Percentiles rank a stretch among this genome's conserved stretches.
Evolutionary conservation across 2,797 vertebrate genomes (phyloP).

Genomic region (Nothura maculosa): DNA sequence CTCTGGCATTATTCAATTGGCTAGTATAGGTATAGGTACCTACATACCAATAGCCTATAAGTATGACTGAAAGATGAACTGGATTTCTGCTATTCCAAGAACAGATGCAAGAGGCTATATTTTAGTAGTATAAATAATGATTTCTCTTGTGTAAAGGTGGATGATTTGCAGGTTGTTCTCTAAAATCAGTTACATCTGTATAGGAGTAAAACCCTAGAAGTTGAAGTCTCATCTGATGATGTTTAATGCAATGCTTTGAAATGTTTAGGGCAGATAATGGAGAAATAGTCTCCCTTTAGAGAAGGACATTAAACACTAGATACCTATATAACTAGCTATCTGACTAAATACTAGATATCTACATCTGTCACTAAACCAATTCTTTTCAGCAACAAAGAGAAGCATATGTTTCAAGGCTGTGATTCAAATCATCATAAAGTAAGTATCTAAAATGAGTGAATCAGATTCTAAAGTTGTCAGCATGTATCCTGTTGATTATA

Average conservation of each 20-base stretch:
- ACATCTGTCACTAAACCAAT: background rate
- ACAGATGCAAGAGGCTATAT: background rate
- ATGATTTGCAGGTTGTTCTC: background rate
- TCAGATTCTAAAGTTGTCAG: background rate
- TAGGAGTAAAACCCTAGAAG: background rate
- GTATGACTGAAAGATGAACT: background rate
- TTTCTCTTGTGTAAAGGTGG: background rate
- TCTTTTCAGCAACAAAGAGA: background rate
- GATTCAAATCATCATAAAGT: background rate
- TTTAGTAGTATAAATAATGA: background rate
- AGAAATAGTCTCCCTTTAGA: background rate
- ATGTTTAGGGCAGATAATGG: background rate
- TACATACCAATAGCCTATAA: background rate
- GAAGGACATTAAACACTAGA: background rate
- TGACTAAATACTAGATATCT: background rate
- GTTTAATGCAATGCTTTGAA: background rate
- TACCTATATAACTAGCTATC: background rate
- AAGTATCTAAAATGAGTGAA: background rate
- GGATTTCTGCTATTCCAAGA: background rate
- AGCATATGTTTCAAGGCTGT: background rate
- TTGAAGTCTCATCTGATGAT: background rate
- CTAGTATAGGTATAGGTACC: background rate
- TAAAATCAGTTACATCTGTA: rapidly evolving
- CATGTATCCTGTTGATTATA: background rate
- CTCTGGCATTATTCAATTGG: background rate